Base-by-base conservation (phyloP, 2,113 vertebrate species). In the Myotis yumanensis region DNA sequence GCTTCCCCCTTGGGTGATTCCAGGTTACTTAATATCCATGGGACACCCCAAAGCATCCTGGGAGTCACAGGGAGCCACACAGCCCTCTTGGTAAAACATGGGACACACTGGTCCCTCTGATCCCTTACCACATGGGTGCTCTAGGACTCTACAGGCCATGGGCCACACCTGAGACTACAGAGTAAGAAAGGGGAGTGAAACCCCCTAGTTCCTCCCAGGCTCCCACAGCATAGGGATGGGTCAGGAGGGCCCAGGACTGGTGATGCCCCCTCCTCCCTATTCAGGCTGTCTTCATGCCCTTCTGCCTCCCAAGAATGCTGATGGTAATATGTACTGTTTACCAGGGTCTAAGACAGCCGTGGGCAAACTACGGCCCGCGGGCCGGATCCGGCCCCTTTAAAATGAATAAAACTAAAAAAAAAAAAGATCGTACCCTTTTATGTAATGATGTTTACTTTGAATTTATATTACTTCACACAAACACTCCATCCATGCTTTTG, bases 261-360 rank as follows among this genome's bases (percentile, higher is more conserved):
- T 30, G 71, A 7, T 4, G 35, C 1, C 30, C 4, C 0, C 17
- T 69, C n/a, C 11, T 37, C n/a, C 5, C 23, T 25, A 2, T 4
- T 12, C 5, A n/a, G 69, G 52, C 80, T 48, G 35, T 35, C 28
- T 37, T 72, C 72, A 3, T 0, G 5, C 14, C 52, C 35, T n/a
- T 7, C 37, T 28, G 23, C 14, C 35, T 72, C 69, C 52, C 3
- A 20, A 2, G 16, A 7, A n/a, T 3, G 54, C 37, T 1, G 35
- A 32, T 4, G 0, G 22, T 4, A 30, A 22, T 7, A 9, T 30
- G 20, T 8, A 17, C 20, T 11, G 6, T 4, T 2, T 1, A 11
- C 52, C 59, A 85, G 43, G 16, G 40, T 35, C 7, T 22, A 43
- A 28, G 68, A n/a, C n/a, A n/a, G n/a, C n/a, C n/a, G n/a, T n/a